Evolutionary conservation across 2,888 invertebrate genomes (phyloP), one percentile per base, ranked within the genome.

Genomic region (Lasius platythorax): DNA sequence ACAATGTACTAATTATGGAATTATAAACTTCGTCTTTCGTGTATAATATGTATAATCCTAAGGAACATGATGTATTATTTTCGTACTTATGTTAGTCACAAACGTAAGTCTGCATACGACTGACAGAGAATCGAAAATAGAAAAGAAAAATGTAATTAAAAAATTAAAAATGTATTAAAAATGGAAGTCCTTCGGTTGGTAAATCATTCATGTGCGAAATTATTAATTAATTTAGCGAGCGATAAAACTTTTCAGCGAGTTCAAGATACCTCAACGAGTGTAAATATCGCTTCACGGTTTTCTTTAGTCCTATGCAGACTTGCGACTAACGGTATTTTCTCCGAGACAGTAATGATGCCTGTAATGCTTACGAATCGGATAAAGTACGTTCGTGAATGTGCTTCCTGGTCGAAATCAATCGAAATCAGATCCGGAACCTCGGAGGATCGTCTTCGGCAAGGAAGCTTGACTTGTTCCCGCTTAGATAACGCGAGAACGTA

Each of bases 361-460:
- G 87, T 79, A 91, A 91, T 88, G 88, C 91, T 50, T 91, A 91
- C 88, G 88, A 92, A 91, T 85, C 84, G 90, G 88, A 91, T 89
- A 85, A 87, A 91, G 87, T 88, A 88, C 86, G 91, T 91, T 72
- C 67, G 53, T 53, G 15, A 3, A 12, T 46, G 87, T 87, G 89
- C 87, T 91, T 89, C 89, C 88, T 88, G 87, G 87, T 89, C 88
- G 85, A 90, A 89, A 88, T 88, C 78, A 88, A 84, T 86, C 73
- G 53, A 53, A 53, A 83, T 87, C 79, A 74, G 28, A 79, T 88
- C 83, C 78, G 70, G 79, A 84, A 75, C 63, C 83, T 70, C 75
- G 75, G 84, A 88, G 83, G 76, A 88, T 87, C 79, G 82, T 85
- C 86, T 83, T 86, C 84, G 86, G 84, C 75, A 86, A 89, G 85